phyloP scores from a whole-genome alignment of 2,113 vertebrate species.

The Taxidea taxus region DNA sequence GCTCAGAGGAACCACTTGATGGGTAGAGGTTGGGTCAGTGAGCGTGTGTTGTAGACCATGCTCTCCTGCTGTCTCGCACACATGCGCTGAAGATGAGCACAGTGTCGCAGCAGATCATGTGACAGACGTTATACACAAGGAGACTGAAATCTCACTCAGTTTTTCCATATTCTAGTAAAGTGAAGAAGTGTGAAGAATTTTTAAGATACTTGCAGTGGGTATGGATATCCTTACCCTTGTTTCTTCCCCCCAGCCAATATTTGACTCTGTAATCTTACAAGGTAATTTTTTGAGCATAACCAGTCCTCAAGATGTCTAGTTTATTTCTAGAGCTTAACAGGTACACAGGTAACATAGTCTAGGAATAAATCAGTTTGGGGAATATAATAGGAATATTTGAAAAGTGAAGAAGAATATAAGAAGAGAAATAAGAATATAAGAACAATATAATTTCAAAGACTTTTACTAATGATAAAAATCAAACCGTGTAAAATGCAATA shows the following conservation, averaged over 20 bases:
- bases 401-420: neutral
- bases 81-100: rapidly evolving
- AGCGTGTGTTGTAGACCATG: neutral
- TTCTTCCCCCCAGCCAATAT: neutral
- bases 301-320: neutral
- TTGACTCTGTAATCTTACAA: neutral
- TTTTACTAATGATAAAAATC: neutral
- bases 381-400: neutral
- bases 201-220: neutral
- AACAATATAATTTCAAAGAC: neutral
- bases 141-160: neutral
- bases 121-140: neutral
- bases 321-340: neutral
- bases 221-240: neutral
- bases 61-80: neutral
- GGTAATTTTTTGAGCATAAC: neutral
- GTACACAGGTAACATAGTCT: neutral
- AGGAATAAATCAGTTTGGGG: neutral
- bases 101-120: neutral
- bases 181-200: neutral
- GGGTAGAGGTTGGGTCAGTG: neutral
- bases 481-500: neutral
- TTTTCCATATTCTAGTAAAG: neutral
- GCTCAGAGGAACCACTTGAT: neutral
- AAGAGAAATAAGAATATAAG: neutral